phyloP scores from a whole-genome alignment of 2,113 vertebrate species.

The Campylomormyrus tamandua region DNA sequence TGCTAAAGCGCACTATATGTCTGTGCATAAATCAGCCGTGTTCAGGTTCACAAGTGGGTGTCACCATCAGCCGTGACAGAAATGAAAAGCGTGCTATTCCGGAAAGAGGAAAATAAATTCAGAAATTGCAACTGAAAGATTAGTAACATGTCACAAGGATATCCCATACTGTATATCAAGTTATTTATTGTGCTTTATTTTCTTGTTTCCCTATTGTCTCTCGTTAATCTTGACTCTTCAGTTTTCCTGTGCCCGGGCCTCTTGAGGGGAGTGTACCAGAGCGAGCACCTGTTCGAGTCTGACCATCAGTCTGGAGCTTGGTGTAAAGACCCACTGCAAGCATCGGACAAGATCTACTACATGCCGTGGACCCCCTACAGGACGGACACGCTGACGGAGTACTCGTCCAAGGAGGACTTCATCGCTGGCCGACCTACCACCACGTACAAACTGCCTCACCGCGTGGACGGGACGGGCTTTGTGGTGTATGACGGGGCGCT shows the following conservation, averaged over 20 bases:
- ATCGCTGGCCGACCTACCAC: constrained; percentile 93
- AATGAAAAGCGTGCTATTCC: not conserved
- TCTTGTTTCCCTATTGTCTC: not conserved
- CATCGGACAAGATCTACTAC: constrained; percentile 98
- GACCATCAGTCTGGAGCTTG: constrained; percentile 97
- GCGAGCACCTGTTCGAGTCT: constrained; percentile 94
- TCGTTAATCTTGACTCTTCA: constrained; percentile 45
- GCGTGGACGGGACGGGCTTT: constrained; percentile 93
- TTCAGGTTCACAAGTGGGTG: not conserved
- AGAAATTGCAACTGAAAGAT: not conserved
- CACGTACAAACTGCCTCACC: constrained; percentile 92
- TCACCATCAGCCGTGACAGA: not conserved
- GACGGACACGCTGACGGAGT: constrained; percentile 90
- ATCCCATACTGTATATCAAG: not conserved
- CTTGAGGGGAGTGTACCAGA: constrained; percentile 92
- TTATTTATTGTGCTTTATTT: not conserved
- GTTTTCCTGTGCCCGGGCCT: constrained; percentile 97
- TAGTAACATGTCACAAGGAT: not conserved
- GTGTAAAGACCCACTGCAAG: constrained; percentile 97
- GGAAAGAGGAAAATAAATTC: constrained; percentile 2
- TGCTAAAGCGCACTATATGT: not conserved
- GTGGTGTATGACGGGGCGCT: constrained; percentile 93
- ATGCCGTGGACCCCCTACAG: constrained; percentile 98
- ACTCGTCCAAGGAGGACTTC: constrained; percentile 97
- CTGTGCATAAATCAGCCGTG: not conserved